Conservation (phyloP, 1,140 invertebrate species). For the Leptestheria dahalacensis region DNA sequence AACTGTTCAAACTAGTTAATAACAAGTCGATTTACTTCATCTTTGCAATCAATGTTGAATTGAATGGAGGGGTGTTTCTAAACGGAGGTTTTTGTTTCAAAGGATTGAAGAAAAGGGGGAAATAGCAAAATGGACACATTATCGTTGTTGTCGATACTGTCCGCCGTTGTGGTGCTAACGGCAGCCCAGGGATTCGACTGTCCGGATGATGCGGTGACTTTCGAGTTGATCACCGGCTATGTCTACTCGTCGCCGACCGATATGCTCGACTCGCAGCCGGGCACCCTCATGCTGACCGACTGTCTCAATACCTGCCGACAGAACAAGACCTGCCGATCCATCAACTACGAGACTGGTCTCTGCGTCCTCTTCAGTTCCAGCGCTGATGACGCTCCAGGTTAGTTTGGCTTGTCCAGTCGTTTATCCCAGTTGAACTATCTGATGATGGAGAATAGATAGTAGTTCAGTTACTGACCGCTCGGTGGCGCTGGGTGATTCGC, state of each 20-base stretch:
- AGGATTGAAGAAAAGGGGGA: too few species aligned
- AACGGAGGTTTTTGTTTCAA: too few species aligned
- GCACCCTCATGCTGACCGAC: constrained; percentile 80
- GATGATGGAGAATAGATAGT: too few species aligned
- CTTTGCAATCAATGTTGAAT: too few species aligned
- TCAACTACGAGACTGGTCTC: constrained; percentile 90
- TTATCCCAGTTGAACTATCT: too few species aligned
- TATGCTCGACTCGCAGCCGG: constrained; percentile 72
- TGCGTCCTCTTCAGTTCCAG: constrained; percentile 83
- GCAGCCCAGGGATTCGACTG: constrained; percentile 35
- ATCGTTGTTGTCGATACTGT: not conserved
- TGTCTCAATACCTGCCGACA: constrained; percentile 78
- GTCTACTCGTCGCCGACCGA: constrained; percentile 79
- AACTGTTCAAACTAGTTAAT: too few species aligned
- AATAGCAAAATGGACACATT: not conserved
- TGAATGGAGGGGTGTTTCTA: too few species aligned
- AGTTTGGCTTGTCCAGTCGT: too few species aligned
- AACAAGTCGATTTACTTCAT: not conserved
- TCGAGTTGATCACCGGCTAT: constrained; percentile 81
- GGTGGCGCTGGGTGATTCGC: too few species aligned
- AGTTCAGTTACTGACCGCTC: too few species aligned
- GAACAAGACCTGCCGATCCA: constrained; percentile 73
- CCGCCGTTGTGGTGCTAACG: not conserved
- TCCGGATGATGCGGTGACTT: constrained; percentile 73
- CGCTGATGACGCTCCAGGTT: constrained; percentile 73